These are phyloP conservation scores for Zoanthus gigantus DNA, from an alignment of 92 coral and sea anemone genomes.

Conservation along the genomic window DNA sequence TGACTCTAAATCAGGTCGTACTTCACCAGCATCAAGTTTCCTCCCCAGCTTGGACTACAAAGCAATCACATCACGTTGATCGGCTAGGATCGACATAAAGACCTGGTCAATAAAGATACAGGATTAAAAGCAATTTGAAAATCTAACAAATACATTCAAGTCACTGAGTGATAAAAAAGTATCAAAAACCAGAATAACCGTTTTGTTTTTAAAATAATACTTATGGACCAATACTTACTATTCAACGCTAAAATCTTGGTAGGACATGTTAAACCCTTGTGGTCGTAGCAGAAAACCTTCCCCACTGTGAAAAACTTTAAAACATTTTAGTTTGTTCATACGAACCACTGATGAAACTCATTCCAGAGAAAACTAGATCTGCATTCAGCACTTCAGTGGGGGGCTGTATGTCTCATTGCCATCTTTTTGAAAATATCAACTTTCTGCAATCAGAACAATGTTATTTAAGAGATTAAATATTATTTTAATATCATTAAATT, in stretches of 20 bases:
- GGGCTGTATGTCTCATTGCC: neutral
- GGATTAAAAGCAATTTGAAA: neutral
- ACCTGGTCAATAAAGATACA: neutral
- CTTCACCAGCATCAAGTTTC: no score
- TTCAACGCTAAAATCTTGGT: slow-evolving; percentile 11
- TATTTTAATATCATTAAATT: no score
- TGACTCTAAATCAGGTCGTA: no score
- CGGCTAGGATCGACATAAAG: slow-evolving; percentile 14
- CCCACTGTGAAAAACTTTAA: neutral
- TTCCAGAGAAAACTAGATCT: neutral
- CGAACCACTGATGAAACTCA: slow-evolving; percentile 8
- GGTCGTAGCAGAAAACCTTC: neutral
- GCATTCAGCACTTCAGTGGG: slow-evolving; percentile 6
- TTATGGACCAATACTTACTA: neutral
- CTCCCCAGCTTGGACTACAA: no score
- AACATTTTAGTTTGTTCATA: neutral
- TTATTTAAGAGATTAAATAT: neutral
- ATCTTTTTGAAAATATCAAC: neutral
- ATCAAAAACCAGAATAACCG: neutral
- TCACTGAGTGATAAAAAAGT: neutral
- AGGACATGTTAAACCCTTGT: neutral
- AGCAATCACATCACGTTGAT: slow-evolving; percentile 6
- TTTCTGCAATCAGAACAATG: neutral
- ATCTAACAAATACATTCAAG: neutral
- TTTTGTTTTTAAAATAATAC: neutral